Conservation (phyloP, 2,888 invertebrate species). For the Zaprionus obscuricornis region DNA sequence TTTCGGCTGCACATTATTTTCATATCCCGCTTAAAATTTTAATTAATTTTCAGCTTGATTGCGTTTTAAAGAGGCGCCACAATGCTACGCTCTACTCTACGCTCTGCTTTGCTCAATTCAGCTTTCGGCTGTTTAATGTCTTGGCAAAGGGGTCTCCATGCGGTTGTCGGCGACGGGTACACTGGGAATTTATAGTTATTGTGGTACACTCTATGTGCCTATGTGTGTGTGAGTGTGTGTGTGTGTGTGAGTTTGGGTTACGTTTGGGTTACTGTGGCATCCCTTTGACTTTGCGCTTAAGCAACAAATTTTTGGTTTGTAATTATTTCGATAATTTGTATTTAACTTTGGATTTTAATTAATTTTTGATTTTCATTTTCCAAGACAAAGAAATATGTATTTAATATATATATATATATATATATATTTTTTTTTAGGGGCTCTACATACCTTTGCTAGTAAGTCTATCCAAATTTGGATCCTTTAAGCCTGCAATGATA, state of each 20-base stretch:
- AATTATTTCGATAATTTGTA: slow-evolving; percentile 60
- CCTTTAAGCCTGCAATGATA: slow-evolving; percentile 74
- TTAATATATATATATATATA: not conserved
- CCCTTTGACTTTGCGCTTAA: slow-evolving; percentile 51
- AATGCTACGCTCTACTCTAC: not conserved
- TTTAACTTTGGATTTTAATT: slow-evolving; percentile 54
- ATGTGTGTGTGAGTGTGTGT: no score
- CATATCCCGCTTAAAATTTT: slow-evolving; percentile 80
- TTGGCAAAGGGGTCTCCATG: slow-evolving; percentile 28
- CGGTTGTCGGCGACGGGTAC: slow-evolving; percentile 46
- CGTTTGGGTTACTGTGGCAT: slow-evolving; percentile 35
- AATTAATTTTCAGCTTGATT: slow-evolving; percentile 83
- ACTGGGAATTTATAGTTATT: slow-evolving; percentile 74
- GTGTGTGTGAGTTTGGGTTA: slow-evolving; percentile 36
- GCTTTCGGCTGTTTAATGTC: slow-evolving; percentile 58
- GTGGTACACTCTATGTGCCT: slow-evolving; percentile 44
- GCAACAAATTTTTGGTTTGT: slow-evolving; percentile 56
- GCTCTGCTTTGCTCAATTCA: no score
- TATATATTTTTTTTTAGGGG: not conserved
- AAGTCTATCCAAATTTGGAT: slow-evolving; percentile 80
- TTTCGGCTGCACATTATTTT: slow-evolving; percentile 70
- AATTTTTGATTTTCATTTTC: slow-evolving; percentile 47
- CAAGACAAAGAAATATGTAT: not conserved
- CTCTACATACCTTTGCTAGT: slow-evolving; percentile 71
- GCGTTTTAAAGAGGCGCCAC: slow-evolving; percentile 80